Evolutionary conservation across 1,140 invertebrate species (phyloP).

Genomic region (Mycetomoellerius zeteki): DNA sequence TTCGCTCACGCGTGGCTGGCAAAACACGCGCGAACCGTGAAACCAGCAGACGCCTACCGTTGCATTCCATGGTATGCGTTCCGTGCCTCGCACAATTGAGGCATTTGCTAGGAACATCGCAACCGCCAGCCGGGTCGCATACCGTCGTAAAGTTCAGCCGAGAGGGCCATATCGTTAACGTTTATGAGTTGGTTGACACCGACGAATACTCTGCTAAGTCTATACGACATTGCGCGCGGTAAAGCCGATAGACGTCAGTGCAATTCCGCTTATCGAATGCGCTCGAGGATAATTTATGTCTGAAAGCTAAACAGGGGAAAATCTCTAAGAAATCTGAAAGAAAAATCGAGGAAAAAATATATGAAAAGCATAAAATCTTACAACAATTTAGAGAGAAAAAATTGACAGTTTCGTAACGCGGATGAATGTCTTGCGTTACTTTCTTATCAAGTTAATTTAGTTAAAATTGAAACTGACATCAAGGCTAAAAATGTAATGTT

Average conservation of each 20-base stretch:
- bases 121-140: constrained; percentile 17
- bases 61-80: constrained; percentile 7
- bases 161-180: constrained; percentile 17
- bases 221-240: neutral
- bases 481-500: too few relatives aligned
- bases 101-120: constrained; percentile 24
- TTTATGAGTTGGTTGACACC: constrained; percentile 21
- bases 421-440: neutral
- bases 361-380: neutral
- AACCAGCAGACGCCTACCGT: constrained; percentile 28
- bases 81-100: constrained; percentile 21
- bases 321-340: neutral
- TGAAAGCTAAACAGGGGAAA: neutral
- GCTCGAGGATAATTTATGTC: neutral
- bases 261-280: neutral
- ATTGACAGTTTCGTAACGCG: neutral
- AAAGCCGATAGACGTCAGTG: neutral
- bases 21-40: constrained; percentile 35
- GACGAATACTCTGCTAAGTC: constrained; percentile 7
- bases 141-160: constrained; percentile 16
- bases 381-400: neutral
- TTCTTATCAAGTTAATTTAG: neutral
- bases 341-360: too few relatives aligned
- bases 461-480: too few relatives aligned
- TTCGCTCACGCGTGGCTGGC: constrained; percentile 45